Evolutionary conservation across 2,113 vertebrate species (phyloP).

Genomic region (Silurus meridionalis): DNA sequence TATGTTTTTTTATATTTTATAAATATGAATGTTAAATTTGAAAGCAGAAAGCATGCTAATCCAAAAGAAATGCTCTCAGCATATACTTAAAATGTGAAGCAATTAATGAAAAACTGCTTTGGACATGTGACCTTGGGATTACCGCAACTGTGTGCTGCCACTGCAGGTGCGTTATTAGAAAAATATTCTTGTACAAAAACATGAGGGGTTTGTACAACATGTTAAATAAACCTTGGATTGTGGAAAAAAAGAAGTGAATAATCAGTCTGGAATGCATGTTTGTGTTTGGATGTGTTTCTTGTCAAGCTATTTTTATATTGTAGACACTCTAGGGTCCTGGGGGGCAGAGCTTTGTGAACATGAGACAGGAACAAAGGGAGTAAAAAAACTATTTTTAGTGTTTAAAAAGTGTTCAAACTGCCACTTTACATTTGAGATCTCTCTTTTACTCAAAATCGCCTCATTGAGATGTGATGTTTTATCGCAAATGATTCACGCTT

Average conservation of each 20-base stretch:
- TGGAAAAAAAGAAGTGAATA: too few species aligned
- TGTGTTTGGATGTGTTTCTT: background rate
- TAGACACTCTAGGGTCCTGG: background rate
- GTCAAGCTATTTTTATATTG: background rate
- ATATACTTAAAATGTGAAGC: background rate
- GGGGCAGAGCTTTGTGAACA: background rate
- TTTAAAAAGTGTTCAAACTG: background rate
- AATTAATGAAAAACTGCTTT: background rate
- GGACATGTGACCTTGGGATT: too few species aligned
- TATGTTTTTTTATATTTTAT: too few species aligned
- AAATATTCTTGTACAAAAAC: background rate
- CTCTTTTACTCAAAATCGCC: background rate
- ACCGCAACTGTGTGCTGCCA: too few species aligned
- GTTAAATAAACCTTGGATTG: background rate
- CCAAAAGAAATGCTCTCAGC: background rate
- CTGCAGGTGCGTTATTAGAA: too few species aligned
- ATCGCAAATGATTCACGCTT: background rate
- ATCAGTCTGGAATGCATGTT: background rate
- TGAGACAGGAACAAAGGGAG: background rate
- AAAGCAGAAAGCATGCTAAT: too few species aligned
- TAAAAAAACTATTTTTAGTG: background rate
- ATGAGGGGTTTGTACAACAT: background rate
- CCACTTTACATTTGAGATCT: background rate
- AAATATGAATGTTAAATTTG: too few species aligned
- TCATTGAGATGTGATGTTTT: background rate